Percentiles rank a stretch among this genome's conserved stretches.
Evolutionary conservation across 2,113 vertebrate genomes (phyloP).

Genomic region (Tupaia chinensis): DNA sequence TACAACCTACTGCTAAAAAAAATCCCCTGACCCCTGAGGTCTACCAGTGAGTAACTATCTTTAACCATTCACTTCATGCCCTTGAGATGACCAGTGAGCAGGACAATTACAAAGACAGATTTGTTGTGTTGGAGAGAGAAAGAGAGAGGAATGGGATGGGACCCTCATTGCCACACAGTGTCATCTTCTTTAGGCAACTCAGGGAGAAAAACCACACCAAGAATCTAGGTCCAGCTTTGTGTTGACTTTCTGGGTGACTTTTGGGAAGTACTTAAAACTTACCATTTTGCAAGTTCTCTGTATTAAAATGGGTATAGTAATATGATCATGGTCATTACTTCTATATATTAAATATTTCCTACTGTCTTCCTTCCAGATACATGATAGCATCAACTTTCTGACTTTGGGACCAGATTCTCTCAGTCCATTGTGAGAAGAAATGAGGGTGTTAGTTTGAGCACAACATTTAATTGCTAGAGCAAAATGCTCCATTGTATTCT

Average conservation of each 20-base stretch:
- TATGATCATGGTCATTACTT: not conserved
- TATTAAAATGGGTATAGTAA: not conserved
- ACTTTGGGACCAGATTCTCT: not conserved
- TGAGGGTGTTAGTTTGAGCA: not conserved
- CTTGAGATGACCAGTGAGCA: not conserved
- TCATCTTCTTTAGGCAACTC: not conserved
- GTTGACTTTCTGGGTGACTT: not conserved
- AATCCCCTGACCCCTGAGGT: not conserved
- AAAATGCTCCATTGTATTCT: not conserved
- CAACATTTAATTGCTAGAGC: not conserved
- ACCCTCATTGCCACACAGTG: not conserved
- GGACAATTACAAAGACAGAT: not conserved
- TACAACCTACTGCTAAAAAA: not conserved
- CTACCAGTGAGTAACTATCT: not conserved
- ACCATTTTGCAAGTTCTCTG: not conserved
- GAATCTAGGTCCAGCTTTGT: not conserved
- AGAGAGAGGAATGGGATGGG: not conserved
- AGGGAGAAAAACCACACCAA: not conserved
- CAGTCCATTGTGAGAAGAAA: not conserved
- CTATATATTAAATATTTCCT: not conserved
- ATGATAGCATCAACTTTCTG: not conserved
- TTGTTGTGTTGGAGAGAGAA: not conserved
- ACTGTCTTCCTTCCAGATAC: not conserved
- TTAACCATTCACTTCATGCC: not conserved
- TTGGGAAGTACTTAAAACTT: not conserved